Conservation (phyloP, 1,140 invertebrate species). For the Eueides isabella region DNA sequence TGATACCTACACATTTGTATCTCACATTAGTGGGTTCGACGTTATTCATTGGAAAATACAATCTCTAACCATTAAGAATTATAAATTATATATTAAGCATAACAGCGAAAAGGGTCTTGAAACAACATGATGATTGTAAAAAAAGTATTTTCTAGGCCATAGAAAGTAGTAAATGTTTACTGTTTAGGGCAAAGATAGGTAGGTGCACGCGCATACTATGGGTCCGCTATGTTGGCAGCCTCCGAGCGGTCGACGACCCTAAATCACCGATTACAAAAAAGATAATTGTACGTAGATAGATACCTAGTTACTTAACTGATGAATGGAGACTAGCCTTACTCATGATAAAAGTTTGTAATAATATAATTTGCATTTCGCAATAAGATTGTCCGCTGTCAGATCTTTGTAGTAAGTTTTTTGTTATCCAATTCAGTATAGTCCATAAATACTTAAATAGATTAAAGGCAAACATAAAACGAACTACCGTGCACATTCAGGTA, state of each 20-base stretch:
- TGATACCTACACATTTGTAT: neutral
- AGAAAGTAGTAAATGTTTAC: constrained; percentile 53
- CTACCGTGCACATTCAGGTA: constrained; percentile 50
- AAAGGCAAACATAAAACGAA: constrained; percentile 25
- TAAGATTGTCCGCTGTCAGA: neutral
- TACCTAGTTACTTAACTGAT: constrained; percentile 42
- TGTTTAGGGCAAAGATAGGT: constrained; percentile 52
- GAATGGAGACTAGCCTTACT: constrained; percentile 20
- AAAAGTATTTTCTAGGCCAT: constrained; percentile 40
- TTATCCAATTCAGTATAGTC: neutral
- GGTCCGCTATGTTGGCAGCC: constrained; percentile 68
- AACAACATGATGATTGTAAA: constrained; percentile 2
- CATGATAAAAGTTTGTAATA: neutral
- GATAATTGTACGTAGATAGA: constrained; percentile 59
- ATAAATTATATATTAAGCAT: too few relatives aligned
- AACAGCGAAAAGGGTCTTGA: neutral
- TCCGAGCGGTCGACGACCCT: constrained; percentile 72
- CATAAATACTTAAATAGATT: neutral
- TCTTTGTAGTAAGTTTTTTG: neutral
- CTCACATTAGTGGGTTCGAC: neutral
- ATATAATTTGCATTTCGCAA: neutral
- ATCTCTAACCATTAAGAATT: neutral
- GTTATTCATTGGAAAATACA: neutral
- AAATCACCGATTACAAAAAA: constrained; percentile 69
- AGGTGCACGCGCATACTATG: constrained; percentile 57